Evolutionary conservation across 2,888 invertebrate species (phyloP), one percentile per base, ranked within the genome.

Genomic region (Sympetrum striolatum): DNA sequence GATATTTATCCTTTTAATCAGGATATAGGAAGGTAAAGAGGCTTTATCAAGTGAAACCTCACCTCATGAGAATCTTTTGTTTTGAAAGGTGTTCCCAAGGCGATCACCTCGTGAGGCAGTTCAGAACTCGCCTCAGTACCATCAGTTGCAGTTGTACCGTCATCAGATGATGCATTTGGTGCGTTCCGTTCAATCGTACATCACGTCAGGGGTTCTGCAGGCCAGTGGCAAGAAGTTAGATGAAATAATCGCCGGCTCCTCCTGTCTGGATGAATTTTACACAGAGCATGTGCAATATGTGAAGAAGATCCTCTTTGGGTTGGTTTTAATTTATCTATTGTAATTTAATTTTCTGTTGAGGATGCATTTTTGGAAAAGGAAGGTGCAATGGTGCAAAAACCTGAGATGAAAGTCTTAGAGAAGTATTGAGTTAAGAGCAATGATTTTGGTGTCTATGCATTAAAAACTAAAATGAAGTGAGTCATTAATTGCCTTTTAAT

Each of bases 141-240:
- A 96, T 90, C 95, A 95, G 90, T 91, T 97, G 15, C 97, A 97
- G 93, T 94, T 96, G 91, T 96, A 96, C 92, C 95, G 97, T 0
- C 96, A 97, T 92, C 95, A 96, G 35, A 96, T 97, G 96, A 96
- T 96, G 48, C 96, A 97, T 91, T 96, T 97, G 93, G 95, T 97
- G 81, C 95, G 96, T 91, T 96, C 97, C 0, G 93, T 97, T 44
- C 96, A 97, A 93, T 96, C 96, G 94, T 97, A 97, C 93, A 95
- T 97, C 90, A 96, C 96, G 0, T 96, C 97, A 0, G 97, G 96
- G 90, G 97, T 97, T 48, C 94, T 97, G 48, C 96, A 96, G 90
- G 95, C 96, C 0, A 96, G 96, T 2, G 96, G 96, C 92, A 95
- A 95, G 91, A 96, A 96, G 92, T 93, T 98, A 80, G 94, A 95